Evolutionary conservation across 2,113 vertebrate species (phyloP).

Genomic region (Rhodinocichla rosea): DNA sequence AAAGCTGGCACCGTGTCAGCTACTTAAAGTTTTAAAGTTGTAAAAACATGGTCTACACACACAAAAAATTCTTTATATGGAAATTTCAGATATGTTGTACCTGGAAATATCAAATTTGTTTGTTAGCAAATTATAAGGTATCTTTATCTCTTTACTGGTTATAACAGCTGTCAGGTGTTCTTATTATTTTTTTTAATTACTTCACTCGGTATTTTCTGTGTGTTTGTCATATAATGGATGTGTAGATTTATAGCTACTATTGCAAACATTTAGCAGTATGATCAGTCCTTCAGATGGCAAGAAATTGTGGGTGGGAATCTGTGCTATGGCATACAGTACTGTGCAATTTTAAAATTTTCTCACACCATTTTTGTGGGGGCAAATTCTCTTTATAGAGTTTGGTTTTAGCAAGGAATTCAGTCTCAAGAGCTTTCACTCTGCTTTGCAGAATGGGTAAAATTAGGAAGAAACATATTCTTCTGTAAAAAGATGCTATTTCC

Average conservation of each 20-base stretch:
- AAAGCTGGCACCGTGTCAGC: conserved; percentile 66
- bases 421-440: background rate
- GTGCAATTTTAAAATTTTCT: background rate
- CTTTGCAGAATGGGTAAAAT: background rate
- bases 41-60: conserved; percentile 10
- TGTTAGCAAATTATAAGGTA: background rate
- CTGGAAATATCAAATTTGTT: background rate
- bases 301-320: background rate
- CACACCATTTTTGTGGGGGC: rapidly evolving
- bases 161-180: background rate
- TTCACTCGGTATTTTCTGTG: background rate
- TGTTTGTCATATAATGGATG: background rate
- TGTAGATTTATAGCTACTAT: background rate
- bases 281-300: background rate
- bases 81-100: background rate
- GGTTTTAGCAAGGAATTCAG: background rate
- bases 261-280: background rate
- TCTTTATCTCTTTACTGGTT: background rate
- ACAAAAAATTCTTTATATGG: background rate
- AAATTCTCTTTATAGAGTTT: background rate
- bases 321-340: background rate
- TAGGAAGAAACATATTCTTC: background rate
- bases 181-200: background rate
- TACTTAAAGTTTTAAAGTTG: conserved; percentile 74
- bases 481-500: background rate